A percentile compares a stretch with the other conserved stretches of the same genome.
Conservation (phyloP, 37 sponge, comb jelly and placozoan genomes). For the Halisarca cf. caerulea region DNA sequence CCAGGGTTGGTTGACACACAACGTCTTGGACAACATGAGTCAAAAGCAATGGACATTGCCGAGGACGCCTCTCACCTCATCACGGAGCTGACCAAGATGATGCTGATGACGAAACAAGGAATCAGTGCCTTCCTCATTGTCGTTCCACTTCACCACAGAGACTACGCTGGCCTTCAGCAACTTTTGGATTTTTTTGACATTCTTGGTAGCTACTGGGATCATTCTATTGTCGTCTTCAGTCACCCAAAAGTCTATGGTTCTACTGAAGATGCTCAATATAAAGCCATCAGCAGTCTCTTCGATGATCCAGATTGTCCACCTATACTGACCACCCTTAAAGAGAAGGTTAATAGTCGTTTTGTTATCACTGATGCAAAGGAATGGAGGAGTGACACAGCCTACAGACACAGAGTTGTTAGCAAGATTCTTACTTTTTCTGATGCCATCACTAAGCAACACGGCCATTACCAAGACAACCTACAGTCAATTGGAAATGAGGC, state of each 20-base stretch:
- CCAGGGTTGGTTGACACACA: slow-evolving; percentile 3
- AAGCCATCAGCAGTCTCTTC: not conserved
- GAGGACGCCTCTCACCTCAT: not conserved
- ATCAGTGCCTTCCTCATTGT: not conserved
- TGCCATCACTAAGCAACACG: not conserved
- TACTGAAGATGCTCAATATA: not conserved
- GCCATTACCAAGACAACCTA: not conserved
- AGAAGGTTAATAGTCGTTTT: not conserved
- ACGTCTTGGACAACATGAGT: not conserved
- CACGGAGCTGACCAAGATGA: not conserved
- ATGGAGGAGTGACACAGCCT: not conserved
- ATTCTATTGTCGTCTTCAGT: not conserved
- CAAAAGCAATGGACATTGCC: too few species aligned
- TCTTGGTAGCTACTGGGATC: not conserved
- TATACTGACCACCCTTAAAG: not conserved
- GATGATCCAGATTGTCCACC: not conserved
- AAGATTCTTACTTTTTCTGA: not conserved
- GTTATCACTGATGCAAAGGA: not conserved
- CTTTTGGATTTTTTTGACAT: not conserved
- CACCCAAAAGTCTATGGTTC: not conserved
- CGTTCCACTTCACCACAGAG: not conserved
- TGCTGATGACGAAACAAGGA: not conserved
- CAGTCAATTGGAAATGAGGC: not conserved
- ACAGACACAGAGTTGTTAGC: not conserved
- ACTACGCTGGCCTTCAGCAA: not conserved